These are phyloP conservation scores for Allophyes oxyacanthae DNA, from an alignment of 2,888 invertebrate species.

Conservation along the genomic window DNA sequence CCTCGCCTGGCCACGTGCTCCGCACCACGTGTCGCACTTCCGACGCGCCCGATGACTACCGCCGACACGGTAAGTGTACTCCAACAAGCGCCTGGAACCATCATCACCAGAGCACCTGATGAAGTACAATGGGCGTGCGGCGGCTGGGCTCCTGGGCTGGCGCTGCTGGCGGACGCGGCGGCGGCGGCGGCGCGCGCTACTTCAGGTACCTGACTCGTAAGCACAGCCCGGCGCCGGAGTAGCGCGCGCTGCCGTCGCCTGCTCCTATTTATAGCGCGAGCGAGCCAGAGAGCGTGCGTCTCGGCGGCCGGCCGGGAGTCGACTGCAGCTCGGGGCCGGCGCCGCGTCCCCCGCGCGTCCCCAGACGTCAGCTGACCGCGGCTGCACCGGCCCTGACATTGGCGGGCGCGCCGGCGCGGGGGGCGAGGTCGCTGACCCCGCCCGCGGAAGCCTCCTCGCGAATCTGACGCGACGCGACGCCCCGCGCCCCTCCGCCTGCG, in stretches of 20 bases:
- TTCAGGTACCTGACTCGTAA: constrained; percentile 99
- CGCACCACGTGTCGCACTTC: constrained; percentile 61
- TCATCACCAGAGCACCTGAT: constrained; percentile 99
- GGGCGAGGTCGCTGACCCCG: constrained; percentile 85
- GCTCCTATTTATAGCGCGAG: constrained; percentile 78
- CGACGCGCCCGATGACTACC: constrained; percentile 78
- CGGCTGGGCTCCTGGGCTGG: constrained; percentile 80
- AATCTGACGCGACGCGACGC: constrained; percentile 69
- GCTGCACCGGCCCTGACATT: constrained; percentile 89
- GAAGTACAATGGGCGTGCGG: constrained; percentile 99
- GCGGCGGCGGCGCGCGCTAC: constrained; percentile 97
- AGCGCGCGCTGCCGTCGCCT: constrained; percentile 92
- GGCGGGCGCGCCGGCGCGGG: constrained; percentile 84
- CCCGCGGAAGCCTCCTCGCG: constrained; percentile 87
- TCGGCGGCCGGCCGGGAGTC: constrained; percentile 75
- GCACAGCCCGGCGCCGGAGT: constrained; percentile 96
- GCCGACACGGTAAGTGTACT: constrained; percentile 98
- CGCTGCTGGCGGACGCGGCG: constrained; percentile 52
- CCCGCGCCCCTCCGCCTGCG: constrained; percentile 62
- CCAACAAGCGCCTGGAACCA: constrained; percentile 99
- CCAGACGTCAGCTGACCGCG: constrained; percentile 89
- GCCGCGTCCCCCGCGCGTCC: constrained; percentile 85
- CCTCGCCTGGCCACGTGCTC: constrained; percentile 66
- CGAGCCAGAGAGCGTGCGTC: constrained; percentile 70
- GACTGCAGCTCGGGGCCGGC: constrained; percentile 82